Evolutionary conservation across 1,140 invertebrate species (phyloP).

Genomic region (Drosophila aff.): DNA sequence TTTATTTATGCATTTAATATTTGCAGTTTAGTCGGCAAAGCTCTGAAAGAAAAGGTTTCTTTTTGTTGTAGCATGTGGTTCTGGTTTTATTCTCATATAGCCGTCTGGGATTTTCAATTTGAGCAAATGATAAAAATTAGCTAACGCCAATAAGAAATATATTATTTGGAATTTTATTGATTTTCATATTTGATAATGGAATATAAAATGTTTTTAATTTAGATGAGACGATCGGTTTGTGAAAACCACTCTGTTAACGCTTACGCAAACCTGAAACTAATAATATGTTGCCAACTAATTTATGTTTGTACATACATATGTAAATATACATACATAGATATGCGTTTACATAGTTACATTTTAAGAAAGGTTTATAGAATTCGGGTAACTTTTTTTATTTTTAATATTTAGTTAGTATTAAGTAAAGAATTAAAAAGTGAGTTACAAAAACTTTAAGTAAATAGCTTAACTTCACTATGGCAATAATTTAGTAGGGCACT

Average conservation of each 20-base stretch:
- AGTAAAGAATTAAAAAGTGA: background rate
- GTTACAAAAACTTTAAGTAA: background rate
- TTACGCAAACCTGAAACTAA: too few species aligned
- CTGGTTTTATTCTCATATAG: background rate
- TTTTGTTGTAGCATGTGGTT: background rate
- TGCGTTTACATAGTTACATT: too few species aligned
- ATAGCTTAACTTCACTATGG: too few species aligned
- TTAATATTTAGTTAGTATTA: too few species aligned
- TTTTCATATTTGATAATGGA: background rate
- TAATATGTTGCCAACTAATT: too few species aligned
- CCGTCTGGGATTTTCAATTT: background rate
- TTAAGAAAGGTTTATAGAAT: too few species aligned
- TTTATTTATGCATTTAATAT: background rate
- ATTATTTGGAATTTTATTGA: background rate
- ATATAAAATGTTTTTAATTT: background rate
- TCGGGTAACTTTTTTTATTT: too few species aligned
- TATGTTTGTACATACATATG: too few species aligned
- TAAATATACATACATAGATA: too few species aligned
- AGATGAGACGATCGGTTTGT: background rate
- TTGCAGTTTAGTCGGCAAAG: background rate
- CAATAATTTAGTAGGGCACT: background rate
- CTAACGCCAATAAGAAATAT: background rate
- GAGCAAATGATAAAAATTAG: background rate
- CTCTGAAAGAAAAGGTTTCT: background rate
- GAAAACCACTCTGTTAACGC: background rate